Evolutionary conservation across 2,113 vertebrate species (phyloP).

Genomic region (Microtus oregoni): DNA sequence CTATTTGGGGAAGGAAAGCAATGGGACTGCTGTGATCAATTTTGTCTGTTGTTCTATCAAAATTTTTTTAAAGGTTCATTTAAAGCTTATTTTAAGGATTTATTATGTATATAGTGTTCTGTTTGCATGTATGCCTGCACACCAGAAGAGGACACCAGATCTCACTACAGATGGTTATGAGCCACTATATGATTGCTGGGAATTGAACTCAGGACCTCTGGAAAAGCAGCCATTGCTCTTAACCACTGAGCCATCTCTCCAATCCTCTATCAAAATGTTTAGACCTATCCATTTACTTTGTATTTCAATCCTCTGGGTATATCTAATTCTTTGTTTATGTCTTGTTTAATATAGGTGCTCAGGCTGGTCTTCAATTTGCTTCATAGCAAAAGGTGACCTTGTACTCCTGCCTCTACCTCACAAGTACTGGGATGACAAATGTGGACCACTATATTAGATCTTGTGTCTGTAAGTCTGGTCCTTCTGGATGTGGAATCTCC

Average conservation of each 20-base stretch:
- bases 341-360: not conserved
- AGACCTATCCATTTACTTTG: not conserved
- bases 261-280: not conserved
- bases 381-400: not conserved
- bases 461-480: not conserved
- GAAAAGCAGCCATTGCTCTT: no score
- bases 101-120: no score
- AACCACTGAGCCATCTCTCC: no score
- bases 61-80: no score
- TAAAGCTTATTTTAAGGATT: no score
- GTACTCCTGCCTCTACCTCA: not conserved
- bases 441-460: not conserved
- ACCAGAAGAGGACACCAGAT: no score
- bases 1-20: constrained; percentile 4
- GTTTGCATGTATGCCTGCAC: no score
- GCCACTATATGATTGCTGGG: no score
- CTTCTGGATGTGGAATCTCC: not conserved
- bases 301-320: not conserved
- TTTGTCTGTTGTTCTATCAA: constrained; percentile 1
- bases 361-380: not conserved
- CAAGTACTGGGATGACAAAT: not conserved
- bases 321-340: not conserved
- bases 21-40: not conserved
- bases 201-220: no score
- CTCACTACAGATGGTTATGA: no score